A percentile compares a stretch with the other conserved stretches of the same genome.
Evolutionary conservation across 2,113 vertebrate species (phyloP).

Genomic region (Anseranas semipalmata): DNA sequence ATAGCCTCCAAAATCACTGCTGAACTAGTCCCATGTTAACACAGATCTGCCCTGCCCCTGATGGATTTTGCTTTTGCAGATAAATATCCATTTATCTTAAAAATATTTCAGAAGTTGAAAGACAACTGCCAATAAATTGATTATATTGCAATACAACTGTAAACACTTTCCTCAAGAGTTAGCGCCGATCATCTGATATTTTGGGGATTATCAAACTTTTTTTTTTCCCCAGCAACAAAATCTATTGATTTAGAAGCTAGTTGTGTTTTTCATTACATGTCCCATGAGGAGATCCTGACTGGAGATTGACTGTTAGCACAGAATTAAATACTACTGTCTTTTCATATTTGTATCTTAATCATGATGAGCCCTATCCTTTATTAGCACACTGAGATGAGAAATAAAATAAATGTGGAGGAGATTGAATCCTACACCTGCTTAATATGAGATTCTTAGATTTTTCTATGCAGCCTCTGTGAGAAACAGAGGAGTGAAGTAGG

Average conservation of each 20-base stretch:
- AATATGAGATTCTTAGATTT: neutral
- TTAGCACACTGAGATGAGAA: neutral
- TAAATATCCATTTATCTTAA: neutral
- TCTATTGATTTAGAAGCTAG: neutral
- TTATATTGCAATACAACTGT: neutral
- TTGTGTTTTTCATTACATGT: neutral
- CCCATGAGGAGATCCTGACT: neutral
- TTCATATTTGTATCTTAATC: neutral
- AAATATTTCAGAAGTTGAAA: neutral
- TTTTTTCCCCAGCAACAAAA: neutral
- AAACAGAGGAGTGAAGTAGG: neutral
- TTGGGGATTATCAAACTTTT: neutral
- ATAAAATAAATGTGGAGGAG: neutral
- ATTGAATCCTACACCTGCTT: neutral
- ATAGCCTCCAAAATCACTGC: neutral
- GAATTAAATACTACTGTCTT: neutral
- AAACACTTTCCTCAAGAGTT: neutral
- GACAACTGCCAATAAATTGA: neutral
- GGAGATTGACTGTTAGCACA: neutral
- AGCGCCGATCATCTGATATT: neutral
- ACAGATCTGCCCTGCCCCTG: neutral
- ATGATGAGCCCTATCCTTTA: neutral
- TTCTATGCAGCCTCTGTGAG: neutral
- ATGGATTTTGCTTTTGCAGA: neutral
- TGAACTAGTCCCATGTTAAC: neutral